Evolutionary conservation across 2,888 invertebrate species (phyloP).

Genomic region (Caenorhabditis sp.): DNA sequence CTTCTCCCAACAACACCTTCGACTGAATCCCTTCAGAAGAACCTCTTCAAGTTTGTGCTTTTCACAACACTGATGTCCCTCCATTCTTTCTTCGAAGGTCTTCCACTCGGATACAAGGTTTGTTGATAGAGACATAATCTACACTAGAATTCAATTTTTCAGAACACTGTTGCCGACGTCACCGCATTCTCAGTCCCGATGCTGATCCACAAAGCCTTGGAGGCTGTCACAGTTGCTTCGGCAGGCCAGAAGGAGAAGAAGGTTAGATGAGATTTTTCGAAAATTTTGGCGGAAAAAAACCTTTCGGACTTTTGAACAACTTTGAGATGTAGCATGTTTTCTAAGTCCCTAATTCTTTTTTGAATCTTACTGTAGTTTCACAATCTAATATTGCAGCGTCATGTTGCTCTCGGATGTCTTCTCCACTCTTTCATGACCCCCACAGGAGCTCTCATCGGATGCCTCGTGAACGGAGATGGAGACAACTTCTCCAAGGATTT

Average conservation of each 20-base stretch:
- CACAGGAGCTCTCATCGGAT: background rate
- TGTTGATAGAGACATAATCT: background rate
- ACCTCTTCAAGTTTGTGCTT: background rate
- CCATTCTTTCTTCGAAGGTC: slow-evolving; percentile 22
- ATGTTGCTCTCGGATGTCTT: background rate
- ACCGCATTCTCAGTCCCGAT: background rate
- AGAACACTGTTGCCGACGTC: background rate
- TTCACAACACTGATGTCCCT: slow-evolving; percentile 8
- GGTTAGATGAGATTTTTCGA: background rate
- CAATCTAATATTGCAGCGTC: background rate
- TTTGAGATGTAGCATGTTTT: too few species aligned
- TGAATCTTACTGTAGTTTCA: too few species aligned
- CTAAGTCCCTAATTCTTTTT: too few species aligned
- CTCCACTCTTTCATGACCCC: background rate
- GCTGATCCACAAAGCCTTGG: slow-evolving; percentile 18
- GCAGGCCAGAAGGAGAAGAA: slow-evolving; percentile 13
- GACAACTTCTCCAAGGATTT: background rate
- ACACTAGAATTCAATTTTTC: background rate
- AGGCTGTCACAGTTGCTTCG: slow-evolving; percentile 6
- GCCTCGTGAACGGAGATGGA: background rate
- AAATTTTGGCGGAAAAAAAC: background rate
- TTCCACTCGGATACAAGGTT: slow-evolving; percentile 32
- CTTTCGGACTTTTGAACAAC: background rate
- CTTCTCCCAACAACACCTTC: background rate
- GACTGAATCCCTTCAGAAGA: background rate